These are phyloP conservation scores for Fistularia tabacaria DNA, from an alignment of 2,797 vertebrate genomes.

Conservation along the genomic window DNA sequence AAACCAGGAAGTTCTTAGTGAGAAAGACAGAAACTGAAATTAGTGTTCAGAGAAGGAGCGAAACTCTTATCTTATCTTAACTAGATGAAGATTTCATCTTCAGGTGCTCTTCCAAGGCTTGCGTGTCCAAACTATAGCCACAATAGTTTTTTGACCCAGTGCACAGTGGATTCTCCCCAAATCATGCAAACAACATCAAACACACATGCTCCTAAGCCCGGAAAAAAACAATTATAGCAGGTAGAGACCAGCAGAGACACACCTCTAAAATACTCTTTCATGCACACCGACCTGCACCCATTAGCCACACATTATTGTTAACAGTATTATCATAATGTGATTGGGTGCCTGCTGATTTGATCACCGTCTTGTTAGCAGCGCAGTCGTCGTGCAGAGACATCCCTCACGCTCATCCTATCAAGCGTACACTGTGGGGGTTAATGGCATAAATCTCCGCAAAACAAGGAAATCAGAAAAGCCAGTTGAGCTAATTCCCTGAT, in stretches of 20 bases:
- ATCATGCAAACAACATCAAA: neutral
- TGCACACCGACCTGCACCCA: conserved; percentile 65
- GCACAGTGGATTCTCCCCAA: neutral
- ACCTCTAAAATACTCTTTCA: conserved; percentile 62
- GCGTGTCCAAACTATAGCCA: too few species aligned
- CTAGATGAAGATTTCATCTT: too few species aligned
- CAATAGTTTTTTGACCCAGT: neutral
- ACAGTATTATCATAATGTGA: conserved; percentile 74
- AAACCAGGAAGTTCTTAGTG: too few species aligned
- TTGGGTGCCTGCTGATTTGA: conserved; percentile 69
- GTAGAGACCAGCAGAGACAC: conserved; percentile 34
- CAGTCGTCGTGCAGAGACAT: conserved; percentile 72
- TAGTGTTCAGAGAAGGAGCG: too few species aligned
- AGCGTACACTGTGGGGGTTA: conserved; percentile 47
- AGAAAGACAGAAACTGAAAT: too few species aligned
- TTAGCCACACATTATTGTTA: conserved; percentile 80
- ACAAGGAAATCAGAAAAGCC: conserved; percentile 51
- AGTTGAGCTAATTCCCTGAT: conserved; percentile 27
- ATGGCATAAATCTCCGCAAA: conserved; percentile 59
- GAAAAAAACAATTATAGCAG: conserved; percentile 33
- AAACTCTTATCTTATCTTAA: too few species aligned
- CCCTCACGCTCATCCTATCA: conserved; percentile 66
- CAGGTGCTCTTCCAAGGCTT: too few species aligned
- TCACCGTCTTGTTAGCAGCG: conserved; percentile 73
- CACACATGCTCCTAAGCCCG: neutral